phyloP scores from a whole-genome alignment of 2,888 invertebrate species.

The Allacma fusca region DNA sequence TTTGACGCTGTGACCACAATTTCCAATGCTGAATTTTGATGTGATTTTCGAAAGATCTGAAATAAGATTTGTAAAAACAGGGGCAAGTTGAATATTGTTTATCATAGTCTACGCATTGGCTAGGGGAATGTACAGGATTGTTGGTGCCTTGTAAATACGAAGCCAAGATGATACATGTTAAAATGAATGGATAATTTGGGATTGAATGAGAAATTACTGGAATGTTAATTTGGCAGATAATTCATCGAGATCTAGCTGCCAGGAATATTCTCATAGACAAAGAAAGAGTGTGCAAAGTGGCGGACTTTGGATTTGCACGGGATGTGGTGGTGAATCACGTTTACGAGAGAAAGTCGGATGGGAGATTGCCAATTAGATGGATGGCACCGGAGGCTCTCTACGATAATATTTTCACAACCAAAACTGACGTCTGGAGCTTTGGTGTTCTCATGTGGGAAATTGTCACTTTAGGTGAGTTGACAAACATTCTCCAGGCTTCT shows the following conservation, averaged over 20 bases:
- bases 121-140: too few species aligned
- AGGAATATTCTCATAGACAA: conserved; percentile 87
- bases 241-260: conserved; percentile 89
- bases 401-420: conserved; percentile 93
- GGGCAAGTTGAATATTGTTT: background rate
- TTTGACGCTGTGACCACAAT: too few species aligned
- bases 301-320: conserved; percentile 92
- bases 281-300: conserved; percentile 88
- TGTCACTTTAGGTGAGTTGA: conserved; percentile 75
- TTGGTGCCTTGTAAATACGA: too few species aligned
- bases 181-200: background rate
- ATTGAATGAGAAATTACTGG: background rate
- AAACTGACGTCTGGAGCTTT: conserved; percentile 70
- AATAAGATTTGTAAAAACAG: background rate
- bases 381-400: conserved; percentile 96
- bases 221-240: conserved; percentile 68
- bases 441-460: conserved; percentile 96
- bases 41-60: too few species aligned
- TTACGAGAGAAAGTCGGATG: conserved; percentile 65
- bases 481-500: background rate
- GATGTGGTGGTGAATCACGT: conserved; percentile 80
- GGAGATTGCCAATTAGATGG: conserved; percentile 72
- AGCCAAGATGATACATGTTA: background rate
- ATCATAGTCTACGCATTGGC: too few species aligned
- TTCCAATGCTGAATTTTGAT: too few species aligned